phyloP scores from a whole-genome alignment of 2,113 vertebrate species.

The Microtus ochrogaster region DNA sequence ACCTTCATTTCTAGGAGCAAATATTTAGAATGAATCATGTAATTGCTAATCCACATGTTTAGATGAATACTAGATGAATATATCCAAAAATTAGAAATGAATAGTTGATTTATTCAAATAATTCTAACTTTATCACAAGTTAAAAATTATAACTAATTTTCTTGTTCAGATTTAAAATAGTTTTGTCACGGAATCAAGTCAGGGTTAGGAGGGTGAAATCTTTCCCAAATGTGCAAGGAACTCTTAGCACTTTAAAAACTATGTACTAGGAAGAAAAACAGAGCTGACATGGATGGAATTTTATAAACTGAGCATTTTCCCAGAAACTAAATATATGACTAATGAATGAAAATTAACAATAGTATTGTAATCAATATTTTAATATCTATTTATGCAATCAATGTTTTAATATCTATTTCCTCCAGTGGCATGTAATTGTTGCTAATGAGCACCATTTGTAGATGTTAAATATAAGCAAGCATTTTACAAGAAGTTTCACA shows the following conservation, averaged over 20 bases:
- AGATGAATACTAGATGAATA: slow-evolving; percentile 48
- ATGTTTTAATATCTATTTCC: background rate
- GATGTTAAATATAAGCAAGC: background rate
- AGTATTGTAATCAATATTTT: background rate
- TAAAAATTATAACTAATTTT: slow-evolving; percentile 39
- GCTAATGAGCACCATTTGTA: background rate
- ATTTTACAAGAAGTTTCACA: slow-evolving; percentile 30
- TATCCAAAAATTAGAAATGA: background rate
- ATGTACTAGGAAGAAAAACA: background rate
- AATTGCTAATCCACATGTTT: slow-evolving; percentile 40
- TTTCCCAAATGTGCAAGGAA: slow-evolving; percentile 15
- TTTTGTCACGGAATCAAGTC: slow-evolving; percentile 45
- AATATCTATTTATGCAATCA: background rate
- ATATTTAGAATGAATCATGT: slow-evolving; percentile 22
- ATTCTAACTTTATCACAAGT: slow-evolving; percentile 24
- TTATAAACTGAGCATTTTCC: background rate
- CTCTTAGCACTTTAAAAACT: slow-evolving; percentile 31
- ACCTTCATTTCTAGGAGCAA: background rate
- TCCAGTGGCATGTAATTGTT: background rate
- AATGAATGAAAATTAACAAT: background rate
- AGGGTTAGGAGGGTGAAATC: background rate
- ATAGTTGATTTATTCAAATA: background rate
- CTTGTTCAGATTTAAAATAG: slow-evolving; percentile 49
- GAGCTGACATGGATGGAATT: slow-evolving; percentile 21
- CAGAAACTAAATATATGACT: background rate